A percentile compares a stretch with the other conserved stretches of the same genome.
Conservation (phyloP, 2,113 vertebrate species). For the Rhadina sibilatrix region DNA sequence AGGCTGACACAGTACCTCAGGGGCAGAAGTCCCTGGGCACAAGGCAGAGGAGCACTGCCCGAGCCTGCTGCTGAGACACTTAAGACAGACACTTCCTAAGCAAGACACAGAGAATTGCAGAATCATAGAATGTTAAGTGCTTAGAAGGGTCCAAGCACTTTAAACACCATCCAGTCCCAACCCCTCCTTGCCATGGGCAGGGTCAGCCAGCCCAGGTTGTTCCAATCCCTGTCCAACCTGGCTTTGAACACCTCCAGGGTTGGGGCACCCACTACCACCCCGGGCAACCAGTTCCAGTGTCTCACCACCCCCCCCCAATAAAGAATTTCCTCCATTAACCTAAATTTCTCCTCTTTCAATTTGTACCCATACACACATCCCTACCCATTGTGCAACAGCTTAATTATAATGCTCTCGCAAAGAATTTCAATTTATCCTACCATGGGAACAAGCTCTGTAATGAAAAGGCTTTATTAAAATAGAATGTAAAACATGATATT, state of each 20-base stretch:
- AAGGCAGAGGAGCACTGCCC: neutral
- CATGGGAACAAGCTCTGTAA: slow-evolving; percentile 4
- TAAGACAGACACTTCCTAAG: neutral
- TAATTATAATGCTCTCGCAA: neutral
- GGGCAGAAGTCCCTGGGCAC: no score
- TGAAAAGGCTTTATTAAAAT: slow-evolving; percentile 50
- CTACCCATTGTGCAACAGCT: neutral
- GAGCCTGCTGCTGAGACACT: rapidly evolving
- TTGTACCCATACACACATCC: neutral
- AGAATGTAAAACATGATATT: neutral
- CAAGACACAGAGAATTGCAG: neutral
- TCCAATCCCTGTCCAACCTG: neutral
- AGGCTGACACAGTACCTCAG: neutral
- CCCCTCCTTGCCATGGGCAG: neutral
- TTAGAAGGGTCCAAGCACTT: neutral
- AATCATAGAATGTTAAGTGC: neutral
- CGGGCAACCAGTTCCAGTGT: neutral
- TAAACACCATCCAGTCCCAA: neutral
- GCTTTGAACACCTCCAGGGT: neutral
- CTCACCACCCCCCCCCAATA: neutral
- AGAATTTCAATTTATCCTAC: slow-evolving; percentile 21
- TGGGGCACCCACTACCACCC: neutral
- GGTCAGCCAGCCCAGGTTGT: neutral
- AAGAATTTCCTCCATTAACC: neutral
- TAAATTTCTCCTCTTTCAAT: neutral